Evolutionary conservation across 2,888 invertebrate species (phyloP), one percentile per base, ranked within the genome.

Genomic region (Chydorus sphaericus): DNA sequence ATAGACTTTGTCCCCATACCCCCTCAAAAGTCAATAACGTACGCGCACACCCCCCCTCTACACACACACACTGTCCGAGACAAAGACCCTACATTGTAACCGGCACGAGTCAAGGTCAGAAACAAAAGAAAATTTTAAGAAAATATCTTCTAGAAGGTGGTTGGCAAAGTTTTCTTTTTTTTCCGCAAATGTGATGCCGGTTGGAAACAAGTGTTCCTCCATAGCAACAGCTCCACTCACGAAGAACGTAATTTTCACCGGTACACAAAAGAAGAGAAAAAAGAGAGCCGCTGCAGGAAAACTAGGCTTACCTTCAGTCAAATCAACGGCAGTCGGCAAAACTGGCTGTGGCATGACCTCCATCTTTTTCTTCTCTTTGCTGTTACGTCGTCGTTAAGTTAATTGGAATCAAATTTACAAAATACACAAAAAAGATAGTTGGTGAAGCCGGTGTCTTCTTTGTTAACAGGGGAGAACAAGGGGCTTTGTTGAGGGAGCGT

Each of bases 291-390:
- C 20, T 16, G 23, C 58, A 58, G 38, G 54, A 54, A 57, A 38
- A 54, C 55, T 44, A 62, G 66, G 70, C 78, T 77, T 72, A 82
- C 82, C 82, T 81, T 78, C 80, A 73, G 77, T 80, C 75, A 83
- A 84, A 75, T 81, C 80, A 70, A 82, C 82, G 71, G 77, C 79
- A 72, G 81, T 83, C 71, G 80, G 80, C n/a, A n/a, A n/a, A n/a
- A 70, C 83, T 37, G 53, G 53, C 16, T 29, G 80, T 70, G 83
- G 80, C 71, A 85, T 77, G 72, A 85, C 81, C 77, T 85, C 85
- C 85, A 85, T 85, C 71, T 54, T 55, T n/a, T 48, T 48, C n/a
- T 16, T 26, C 20, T 26, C 1, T 39, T n/a, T n/a, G n/a, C n/a
- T n/a, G n/a, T n/a, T n/a, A n/a, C n/a, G n/a, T n/a, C n/a, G n/a